phyloP scores from a whole-genome alignment of 2,113 vertebrate genomes.

The Sigmodon hispidus region DNA sequence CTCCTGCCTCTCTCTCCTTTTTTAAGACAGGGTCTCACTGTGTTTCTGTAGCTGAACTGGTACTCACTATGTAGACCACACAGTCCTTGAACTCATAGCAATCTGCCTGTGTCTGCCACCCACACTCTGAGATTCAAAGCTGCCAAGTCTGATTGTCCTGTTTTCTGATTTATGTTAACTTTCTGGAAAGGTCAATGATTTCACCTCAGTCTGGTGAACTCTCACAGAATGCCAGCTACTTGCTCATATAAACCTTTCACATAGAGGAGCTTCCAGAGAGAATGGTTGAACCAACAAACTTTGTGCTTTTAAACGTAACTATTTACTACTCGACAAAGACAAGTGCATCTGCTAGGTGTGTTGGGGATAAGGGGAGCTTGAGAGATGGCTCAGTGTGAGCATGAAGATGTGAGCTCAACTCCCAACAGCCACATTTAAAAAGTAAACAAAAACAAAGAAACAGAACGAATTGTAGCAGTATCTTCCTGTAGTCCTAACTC shows the following conservation, averaged over 20 bases:
- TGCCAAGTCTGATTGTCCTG: too few relatives aligned
- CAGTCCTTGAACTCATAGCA: background rate
- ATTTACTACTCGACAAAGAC: conserved; percentile 13
- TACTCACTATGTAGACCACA: background rate
- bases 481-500: background rate
- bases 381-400: background rate
- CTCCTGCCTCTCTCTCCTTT: fast-evolving
- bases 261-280: background rate
- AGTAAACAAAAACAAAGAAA: too few relatives aligned
- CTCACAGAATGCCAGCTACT: background rate
- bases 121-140: background rate
- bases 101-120: background rate
- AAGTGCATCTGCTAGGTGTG: background rate
- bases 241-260: background rate
- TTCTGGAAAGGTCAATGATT: background rate
- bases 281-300: background rate
- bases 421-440: background rate
- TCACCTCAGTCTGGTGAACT: background rate
- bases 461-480: background rate
- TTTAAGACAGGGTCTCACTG: background rate
- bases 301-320: background rate
- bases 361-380: background rate
- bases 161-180: background rate
- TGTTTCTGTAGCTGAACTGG: background rate
- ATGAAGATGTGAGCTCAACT: too few relatives aligned